Base-by-base conservation (phyloP, 2,888 invertebrate species). In the Epinotia ramella region DNA sequence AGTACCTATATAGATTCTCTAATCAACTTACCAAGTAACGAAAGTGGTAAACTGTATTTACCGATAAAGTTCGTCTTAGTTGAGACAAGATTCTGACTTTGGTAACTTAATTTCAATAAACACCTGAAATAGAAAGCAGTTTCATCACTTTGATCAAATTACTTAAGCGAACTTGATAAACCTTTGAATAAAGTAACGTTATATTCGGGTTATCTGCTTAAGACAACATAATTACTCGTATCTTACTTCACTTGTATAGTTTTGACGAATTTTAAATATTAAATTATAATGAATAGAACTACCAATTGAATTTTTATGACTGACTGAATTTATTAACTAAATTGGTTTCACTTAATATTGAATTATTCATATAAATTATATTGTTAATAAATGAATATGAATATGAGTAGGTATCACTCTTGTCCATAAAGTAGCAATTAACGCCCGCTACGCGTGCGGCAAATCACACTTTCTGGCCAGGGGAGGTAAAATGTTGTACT, bases 61-160 rank as follows among this genome's bases (percentile, higher is more conserved):
- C 33, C 49, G 11, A 59, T 56, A 4, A 59, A 59, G 24, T 5
- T 57, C 20, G 20, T 57, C 40, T 40, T 57, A 57, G 20, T 40
- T 44, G 20, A 56, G 20, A 68, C 57, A 68, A 20, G 56, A 68
- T 68, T 68, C 18, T 9, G 20, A 53, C 24, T 18, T 65, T 4
- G 13, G 33, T 49, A 53, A 62, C n/a, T 53, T n/a, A 53, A 53
- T 33, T 49, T 40, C 60, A 44, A 68, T 63, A 57, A 68, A 56
- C 24, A 46, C n/a, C 57, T 56, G 13, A 28, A 46, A 63, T 57
- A 57, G 13, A 33, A 57, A 46, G 64, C 46, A 16, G 44, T 12
- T 16, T 28, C 24, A 65, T 65, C 16, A 53, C 16, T 68, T 64
- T 64, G 9, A 24, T 18, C 28, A 56, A 67, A 60, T 16, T 67